phyloP scores from a whole-genome alignment of 1,140 invertebrate genomes.

The Ceratina calcarata region DNA sequence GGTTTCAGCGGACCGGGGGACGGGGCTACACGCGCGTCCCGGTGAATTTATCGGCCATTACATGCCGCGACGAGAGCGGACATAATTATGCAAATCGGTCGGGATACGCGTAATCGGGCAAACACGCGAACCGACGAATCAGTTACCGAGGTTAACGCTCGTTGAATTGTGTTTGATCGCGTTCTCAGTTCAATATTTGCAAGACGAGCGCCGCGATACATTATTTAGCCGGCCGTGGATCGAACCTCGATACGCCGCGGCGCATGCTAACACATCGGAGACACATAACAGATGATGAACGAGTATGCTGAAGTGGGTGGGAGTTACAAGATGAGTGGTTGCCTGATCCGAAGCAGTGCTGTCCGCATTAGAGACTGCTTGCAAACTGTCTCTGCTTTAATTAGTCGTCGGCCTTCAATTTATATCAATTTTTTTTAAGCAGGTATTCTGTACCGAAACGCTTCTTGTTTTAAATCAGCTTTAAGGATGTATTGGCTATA shows the following conservation, averaged over 20 bases:
- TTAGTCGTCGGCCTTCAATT: background rate
- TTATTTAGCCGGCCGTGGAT: conserved; percentile 22
- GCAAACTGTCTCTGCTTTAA: background rate
- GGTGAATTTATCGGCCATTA: conserved; percentile 48
- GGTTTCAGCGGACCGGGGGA: background rate
- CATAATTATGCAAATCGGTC: conserved; percentile 63
- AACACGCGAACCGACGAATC: conserved; percentile 60
- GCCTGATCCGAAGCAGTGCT: background rate
- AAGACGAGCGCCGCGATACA: conserved; percentile 19
- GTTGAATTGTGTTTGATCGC: conserved; percentile 59
- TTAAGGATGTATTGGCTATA: too few relatives aligned
- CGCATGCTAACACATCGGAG: too few relatives aligned
- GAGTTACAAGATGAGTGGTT: too few relatives aligned
- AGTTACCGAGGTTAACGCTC: conserved; percentile 58
- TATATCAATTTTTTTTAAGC: too few relatives aligned
- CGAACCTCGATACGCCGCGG: too few relatives aligned
- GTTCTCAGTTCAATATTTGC: conserved; percentile 53
- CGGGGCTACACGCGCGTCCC: conserved; percentile 12
- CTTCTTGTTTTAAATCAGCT: too few relatives aligned
- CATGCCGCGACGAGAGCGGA: conserved; percentile 55
- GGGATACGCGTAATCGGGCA: conserved; percentile 58
- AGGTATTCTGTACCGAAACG: too few relatives aligned
- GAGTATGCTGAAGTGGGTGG: too few relatives aligned
- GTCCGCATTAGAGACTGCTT: background rate
- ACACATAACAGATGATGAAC: too few relatives aligned